Conservation (phyloP, 2,888 invertebrate species). For the Drosophila nr. fundita region DNA sequence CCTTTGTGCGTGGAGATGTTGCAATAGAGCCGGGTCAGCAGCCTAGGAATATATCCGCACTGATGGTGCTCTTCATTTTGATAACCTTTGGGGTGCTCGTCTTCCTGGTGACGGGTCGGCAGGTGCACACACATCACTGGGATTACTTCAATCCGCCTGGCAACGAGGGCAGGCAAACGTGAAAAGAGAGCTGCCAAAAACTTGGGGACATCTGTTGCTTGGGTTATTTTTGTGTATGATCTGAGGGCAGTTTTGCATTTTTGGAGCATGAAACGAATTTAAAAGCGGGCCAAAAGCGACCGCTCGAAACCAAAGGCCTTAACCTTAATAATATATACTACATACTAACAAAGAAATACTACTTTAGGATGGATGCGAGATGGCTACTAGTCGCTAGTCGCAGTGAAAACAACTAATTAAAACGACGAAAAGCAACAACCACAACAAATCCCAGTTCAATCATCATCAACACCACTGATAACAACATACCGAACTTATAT, state of each 20-base stretch:
- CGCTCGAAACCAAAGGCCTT: slow-evolving; percentile 78
- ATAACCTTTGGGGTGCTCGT: slow-evolving; percentile 91
- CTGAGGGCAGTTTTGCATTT: slow-evolving; percentile 79
- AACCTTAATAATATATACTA: slow-evolving; percentile 71
- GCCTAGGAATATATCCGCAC: slow-evolving; percentile 89
- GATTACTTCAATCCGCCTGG: slow-evolving; percentile 94
- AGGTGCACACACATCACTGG: slow-evolving; percentile 94
- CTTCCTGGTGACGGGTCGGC: slow-evolving; percentile 90
- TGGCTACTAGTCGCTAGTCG: slow-evolving; percentile 72
- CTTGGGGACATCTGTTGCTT: slow-evolving; percentile 47
- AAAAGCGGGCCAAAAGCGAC: slow-evolving; percentile 67
- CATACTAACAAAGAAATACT: slow-evolving; percentile 57
- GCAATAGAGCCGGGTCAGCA: slow-evolving; percentile 67
- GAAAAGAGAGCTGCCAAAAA: slow-evolving; percentile 47
- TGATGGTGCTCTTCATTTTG: slow-evolving; percentile 91
- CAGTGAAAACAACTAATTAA: slow-evolving; percentile 43
- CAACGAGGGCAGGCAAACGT: slow-evolving; percentile 85
- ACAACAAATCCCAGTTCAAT: slow-evolving; percentile 54
- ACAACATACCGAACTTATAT: slow-evolving; percentile 31
- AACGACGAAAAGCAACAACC: slow-evolving; percentile 41
- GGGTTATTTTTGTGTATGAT: slow-evolving; percentile 32
- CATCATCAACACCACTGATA: slow-evolving; percentile 21
- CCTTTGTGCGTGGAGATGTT: slow-evolving; percentile 86
- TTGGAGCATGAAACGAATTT: slow-evolving; percentile 81
- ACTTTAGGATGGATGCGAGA: slow-evolving; percentile 65